A percentile compares a stretch with the other conserved stretches of the same genome.
These are phyloP conservation scores for Nothura maculosa DNA, from an alignment of 2,797 vertebrate genomes.

Conservation along the genomic window DNA sequence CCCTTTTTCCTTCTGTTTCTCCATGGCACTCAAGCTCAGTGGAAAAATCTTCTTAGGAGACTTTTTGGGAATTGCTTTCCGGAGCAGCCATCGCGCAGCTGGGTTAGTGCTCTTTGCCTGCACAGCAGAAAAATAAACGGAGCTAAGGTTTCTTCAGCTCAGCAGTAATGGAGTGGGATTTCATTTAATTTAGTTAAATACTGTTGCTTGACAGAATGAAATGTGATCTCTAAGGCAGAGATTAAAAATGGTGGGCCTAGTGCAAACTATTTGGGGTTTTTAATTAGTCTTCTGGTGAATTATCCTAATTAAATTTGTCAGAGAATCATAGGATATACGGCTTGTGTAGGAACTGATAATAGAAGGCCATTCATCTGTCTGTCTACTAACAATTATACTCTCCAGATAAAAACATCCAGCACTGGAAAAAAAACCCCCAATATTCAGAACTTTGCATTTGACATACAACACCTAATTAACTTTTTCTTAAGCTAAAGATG, in stretches of 20 bases:
- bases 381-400: neutral
- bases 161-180: constrained; percentile 67
- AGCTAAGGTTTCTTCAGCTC: constrained; percentile 66
- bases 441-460: constrained; percentile 4
- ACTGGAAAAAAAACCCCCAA: neutral
- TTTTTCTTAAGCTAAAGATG: constrained; percentile 2
- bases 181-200: constrained; percentile 74
- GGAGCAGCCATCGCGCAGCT: neutral
- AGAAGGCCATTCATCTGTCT: neutral
- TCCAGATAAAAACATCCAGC: constrained; percentile 26
- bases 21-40: neutral
- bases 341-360: constrained; percentile 21
- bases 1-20: neutral
- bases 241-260: constrained; percentile 67
- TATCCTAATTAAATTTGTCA: constrained; percentile 72
- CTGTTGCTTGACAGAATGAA: constrained; percentile 71
- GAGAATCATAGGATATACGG: constrained; percentile 35
- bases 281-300: constrained; percentile 74
- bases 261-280: constrained; percentile 62
- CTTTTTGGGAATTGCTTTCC: constrained; percentile 15
- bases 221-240: constrained; percentile 64
- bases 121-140: constrained; percentile 55
- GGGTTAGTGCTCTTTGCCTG: constrained; percentile 13
- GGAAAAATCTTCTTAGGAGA: neutral
- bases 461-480: constrained; percentile 33